Percentiles rank a stretch among this genome's conserved stretches.
Evolutionary conservation across 30 jellyfish, hydroid and myxozoan genomes (phyloP).

Genomic region (Pelagia noctiluca): DNA sequence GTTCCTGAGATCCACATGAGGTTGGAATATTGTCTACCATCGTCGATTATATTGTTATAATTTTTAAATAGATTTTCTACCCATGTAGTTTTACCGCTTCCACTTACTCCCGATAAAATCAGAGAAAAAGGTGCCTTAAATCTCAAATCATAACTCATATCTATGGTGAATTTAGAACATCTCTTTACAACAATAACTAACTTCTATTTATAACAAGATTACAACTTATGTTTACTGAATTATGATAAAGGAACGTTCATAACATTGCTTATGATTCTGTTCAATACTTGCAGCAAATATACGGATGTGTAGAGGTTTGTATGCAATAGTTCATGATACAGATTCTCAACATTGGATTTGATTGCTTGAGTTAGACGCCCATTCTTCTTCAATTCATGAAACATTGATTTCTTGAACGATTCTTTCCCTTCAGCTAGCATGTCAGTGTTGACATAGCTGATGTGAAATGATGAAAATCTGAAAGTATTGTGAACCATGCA

Average conservation of each 20-base stretch:
- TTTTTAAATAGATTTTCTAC: slow-evolving; percentile 12
- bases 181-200: slow-evolving; percentile 1
- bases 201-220: background rate
- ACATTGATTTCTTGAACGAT: too few species aligned
- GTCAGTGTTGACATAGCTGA: too few species aligned
- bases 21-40: background rate
- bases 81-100: slow-evolving; percentile 66
- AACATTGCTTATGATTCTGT: background rate
- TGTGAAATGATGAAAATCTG: too few species aligned
- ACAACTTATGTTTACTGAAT: background rate
- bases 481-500: too few species aligned
- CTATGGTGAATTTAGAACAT: too few species aligned
- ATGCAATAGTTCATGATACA: background rate
- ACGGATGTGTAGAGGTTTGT: background rate
- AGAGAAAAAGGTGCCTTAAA: too few species aligned
- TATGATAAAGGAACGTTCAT: background rate
- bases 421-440: too few species aligned
- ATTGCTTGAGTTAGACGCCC: slow-evolving; percentile 1
- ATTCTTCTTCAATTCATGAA: background rate
- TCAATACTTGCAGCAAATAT: background rate
- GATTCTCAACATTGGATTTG: background rate
- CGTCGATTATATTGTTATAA: background rate
- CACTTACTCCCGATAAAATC: too few species aligned
- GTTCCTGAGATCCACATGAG: slow-evolving; percentile 45
- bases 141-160: too few species aligned